Evolutionary conservation across 1,140 invertebrate genomes (phyloP), one percentile per base, ranked within the genome.

Genomic region (Cydia pomonella): DNA sequence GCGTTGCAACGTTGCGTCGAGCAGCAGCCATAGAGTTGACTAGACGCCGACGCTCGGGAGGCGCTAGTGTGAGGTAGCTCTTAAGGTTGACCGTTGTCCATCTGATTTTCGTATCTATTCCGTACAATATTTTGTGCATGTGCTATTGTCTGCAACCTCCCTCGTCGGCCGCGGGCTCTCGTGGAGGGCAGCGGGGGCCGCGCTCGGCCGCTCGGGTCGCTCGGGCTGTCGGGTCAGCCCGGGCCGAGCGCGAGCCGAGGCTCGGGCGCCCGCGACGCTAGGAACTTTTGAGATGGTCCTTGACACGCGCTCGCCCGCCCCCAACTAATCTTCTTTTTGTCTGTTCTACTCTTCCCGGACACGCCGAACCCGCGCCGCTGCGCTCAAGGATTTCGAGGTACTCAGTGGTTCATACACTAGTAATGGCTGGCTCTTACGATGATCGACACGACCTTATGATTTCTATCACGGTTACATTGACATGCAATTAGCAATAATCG

Each of bases 231-330:
- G 25, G 21, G 7, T 13, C 41, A 29, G 23, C 63, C 41, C 41
- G 41, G 41, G 41, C 41, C 41, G 41, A 29, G 10, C 50, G n/a
- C n/a, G 16, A 53, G 16, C 50, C 44, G 44, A 47, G 44, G 13
- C 62, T 9, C 74, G 13, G 41, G 21, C 63, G 71, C 47, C 77
- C 80, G 75, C 87, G 85, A 82, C 90, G 88, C 90, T 96, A 96
- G 96, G 97, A 97, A 97, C 97, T 98, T 98, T 98, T 98, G 97
- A 98, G 97, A 98, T 98, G 97, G 97, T 98, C 97, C 97, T 97
- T 97, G 95, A 94, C 93, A 88, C 87, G 87, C 89, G 85, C 87
- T 91, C 90, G 89, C 84, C 89, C 87, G 88, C 87, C 87, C 88
- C 84, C 85, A 84, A 92, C 90, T 92, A 93, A 92, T 92, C 79